phyloP scores from a whole-genome alignment of 1,140 invertebrate species.

The Galleria mellonella region DNA sequence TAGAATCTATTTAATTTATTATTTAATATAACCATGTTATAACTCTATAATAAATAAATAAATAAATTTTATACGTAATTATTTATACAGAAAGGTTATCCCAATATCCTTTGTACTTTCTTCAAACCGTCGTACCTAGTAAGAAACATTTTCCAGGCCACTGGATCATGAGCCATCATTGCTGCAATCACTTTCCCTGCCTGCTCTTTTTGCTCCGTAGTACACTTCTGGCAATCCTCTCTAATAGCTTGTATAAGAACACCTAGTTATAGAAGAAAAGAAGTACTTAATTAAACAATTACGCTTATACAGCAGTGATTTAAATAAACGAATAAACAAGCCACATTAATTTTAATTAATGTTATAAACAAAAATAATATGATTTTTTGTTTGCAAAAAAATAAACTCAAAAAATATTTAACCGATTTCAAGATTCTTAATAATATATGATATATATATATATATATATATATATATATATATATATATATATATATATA shows the following conservation, averaged over 20 bases:
- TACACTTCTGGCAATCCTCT: slow-evolving; percentile 49
- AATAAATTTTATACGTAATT: no score
- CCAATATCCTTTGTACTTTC: slow-evolving; percentile 38
- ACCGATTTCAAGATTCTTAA: no score
- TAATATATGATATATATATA: no score
- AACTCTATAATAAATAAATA: no score
- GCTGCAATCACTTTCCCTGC: slow-evolving; percentile 47
- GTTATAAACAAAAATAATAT: no score
- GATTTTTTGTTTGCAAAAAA: no score
- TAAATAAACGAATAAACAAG: not conserved
- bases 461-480: no score
- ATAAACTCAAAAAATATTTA: no score
- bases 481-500: no score
- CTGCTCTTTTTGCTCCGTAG: slow-evolving; percentile 32
- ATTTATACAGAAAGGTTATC: slow-evolving; percentile 21
- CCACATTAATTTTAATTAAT: not conserved
- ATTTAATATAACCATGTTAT: no score
- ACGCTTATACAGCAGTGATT: not conserved
- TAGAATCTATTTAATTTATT: no score
- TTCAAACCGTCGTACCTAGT: slow-evolving; percentile 52
- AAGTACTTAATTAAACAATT: not conserved
- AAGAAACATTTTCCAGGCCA: slow-evolving; percentile 60
- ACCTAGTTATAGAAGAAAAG: slow-evolving; percentile 19
- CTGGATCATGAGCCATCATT: slow-evolving; percentile 56
- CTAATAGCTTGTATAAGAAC: slow-evolving; percentile 52